Conservation (phyloP, 2,113 vertebrate species). For the Merops nubicus region DNA sequence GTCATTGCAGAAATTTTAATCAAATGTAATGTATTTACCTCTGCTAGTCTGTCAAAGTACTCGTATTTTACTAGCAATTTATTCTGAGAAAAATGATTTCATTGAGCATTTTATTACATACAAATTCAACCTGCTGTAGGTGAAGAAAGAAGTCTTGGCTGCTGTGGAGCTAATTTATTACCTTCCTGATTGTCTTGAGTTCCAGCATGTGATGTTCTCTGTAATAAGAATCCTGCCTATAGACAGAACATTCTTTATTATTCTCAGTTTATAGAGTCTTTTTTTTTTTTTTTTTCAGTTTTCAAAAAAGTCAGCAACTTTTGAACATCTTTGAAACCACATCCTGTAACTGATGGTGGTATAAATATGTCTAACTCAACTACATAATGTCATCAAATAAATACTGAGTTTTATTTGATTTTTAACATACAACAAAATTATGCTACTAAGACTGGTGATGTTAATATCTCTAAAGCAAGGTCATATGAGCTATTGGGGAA, state of each 20-base stretch:
- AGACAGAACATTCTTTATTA: background rate
- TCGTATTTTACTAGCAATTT: background rate
- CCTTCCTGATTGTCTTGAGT: background rate
- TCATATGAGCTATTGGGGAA: background rate
- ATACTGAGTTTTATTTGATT: background rate
- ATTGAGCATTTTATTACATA: background rate
- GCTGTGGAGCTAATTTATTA: conserved; percentile 7
- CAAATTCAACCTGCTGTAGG: background rate
- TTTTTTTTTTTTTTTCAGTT: background rate
- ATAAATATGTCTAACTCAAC: background rate
- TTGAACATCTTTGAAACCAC: background rate
- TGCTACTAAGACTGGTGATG: background rate
- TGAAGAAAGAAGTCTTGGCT: background rate
- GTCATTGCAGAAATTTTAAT: conserved; percentile 6
- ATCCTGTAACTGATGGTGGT: background rate
- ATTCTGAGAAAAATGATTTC: background rate
- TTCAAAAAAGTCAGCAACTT: background rate
- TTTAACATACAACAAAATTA: background rate
- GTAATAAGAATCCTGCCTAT: background rate
- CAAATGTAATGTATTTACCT: background rate
- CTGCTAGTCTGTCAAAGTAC: background rate
- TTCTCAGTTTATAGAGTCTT: background rate
- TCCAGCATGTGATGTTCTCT: background rate
- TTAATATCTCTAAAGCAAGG: background rate
- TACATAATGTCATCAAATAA: background rate